Conservation (phyloP, 2,888 invertebrate genomes). For the Labia minor region DNA sequence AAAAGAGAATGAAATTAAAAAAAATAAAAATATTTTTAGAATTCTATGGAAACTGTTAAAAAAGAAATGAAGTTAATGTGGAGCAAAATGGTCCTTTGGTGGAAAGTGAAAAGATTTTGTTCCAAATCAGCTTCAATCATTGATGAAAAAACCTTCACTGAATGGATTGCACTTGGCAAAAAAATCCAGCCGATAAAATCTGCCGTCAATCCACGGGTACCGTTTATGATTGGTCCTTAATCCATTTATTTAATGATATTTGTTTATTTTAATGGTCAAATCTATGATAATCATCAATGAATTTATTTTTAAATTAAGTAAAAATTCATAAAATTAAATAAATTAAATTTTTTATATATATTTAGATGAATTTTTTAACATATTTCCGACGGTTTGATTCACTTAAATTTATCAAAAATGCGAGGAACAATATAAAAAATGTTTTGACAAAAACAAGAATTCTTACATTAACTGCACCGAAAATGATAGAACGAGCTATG, state of each 20-base stretch:
- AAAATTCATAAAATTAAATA: too few species aligned
- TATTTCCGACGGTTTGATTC: not conserved
- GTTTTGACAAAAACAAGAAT: not conserved
- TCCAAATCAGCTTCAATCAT: not conserved
- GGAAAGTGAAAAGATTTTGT: not conserved
- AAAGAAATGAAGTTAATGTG: not conserved
- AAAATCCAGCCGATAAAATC: too few species aligned
- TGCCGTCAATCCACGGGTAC: too few species aligned
- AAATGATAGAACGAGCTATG: not conserved
- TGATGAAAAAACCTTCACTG: not conserved
- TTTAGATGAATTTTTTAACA: too few species aligned
- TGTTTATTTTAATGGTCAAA: too few species aligned
- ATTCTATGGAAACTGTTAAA: not conserved
- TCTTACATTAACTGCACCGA: not conserved
- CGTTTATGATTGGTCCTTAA: too few species aligned
- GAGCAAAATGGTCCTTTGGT: not conserved
- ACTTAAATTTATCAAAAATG: not conserved
- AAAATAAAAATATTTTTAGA: not conserved
- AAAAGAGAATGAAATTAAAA: too few species aligned
- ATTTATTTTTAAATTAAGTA: too few species aligned
- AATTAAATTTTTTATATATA: too few species aligned
- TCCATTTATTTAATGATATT: too few species aligned
- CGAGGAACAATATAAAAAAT: not conserved
- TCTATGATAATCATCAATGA: too few species aligned
- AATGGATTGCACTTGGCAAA: not conserved